phyloP scores from a whole-genome alignment of 2,888 invertebrate genomes.

The Cataglyphis livida region DNA sequence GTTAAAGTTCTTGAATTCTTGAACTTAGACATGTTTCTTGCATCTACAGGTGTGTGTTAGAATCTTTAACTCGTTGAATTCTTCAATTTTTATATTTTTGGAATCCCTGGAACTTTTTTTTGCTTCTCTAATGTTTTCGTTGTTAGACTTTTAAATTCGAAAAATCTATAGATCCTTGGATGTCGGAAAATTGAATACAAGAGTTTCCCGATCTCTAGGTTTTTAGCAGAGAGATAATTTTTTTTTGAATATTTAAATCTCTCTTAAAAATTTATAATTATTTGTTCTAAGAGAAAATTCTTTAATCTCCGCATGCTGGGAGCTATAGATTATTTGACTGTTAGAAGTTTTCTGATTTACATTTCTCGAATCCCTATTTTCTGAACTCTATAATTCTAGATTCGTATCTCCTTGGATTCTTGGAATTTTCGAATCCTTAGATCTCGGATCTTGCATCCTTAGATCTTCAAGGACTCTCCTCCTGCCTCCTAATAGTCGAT shows the following conservation, averaged over 20 bases:
- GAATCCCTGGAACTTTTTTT: not conserved
- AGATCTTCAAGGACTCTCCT: conserved; percentile 3
- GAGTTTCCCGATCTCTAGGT: not conserved
- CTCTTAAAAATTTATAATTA: not conserved
- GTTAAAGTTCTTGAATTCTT: not conserved
- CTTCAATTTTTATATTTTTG: conserved; percentile 15
- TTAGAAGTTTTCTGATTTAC: conserved; percentile 12
- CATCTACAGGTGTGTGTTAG: not conserved
- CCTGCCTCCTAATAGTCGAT: conserved; percentile 21
- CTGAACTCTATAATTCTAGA: conserved; percentile 33
- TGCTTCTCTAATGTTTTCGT: not conserved
- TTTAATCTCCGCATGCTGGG: conserved; percentile 10
- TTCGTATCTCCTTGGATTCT: conserved; percentile 36
- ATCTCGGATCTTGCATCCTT: conserved; percentile 10
- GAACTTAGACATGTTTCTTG: conserved; percentile 2
- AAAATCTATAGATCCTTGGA: not conserved
- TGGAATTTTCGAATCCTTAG: conserved; percentile 32
- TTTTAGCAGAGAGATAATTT: not conserved
- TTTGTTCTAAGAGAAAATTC: not conserved
- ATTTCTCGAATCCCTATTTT: conserved; percentile 14
- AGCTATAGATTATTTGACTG: conserved; percentile 17
- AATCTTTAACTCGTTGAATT: conserved; percentile 1
- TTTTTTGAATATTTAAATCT: not conserved
- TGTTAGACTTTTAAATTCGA: conserved; percentile 12
- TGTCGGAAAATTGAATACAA: not conserved